Percentiles rank a stretch among this genome's conserved stretches.
Evolutionary conservation across 2,797 vertebrate genomes (phyloP).

Genomic region (Sarcoramphus papa): DNA sequence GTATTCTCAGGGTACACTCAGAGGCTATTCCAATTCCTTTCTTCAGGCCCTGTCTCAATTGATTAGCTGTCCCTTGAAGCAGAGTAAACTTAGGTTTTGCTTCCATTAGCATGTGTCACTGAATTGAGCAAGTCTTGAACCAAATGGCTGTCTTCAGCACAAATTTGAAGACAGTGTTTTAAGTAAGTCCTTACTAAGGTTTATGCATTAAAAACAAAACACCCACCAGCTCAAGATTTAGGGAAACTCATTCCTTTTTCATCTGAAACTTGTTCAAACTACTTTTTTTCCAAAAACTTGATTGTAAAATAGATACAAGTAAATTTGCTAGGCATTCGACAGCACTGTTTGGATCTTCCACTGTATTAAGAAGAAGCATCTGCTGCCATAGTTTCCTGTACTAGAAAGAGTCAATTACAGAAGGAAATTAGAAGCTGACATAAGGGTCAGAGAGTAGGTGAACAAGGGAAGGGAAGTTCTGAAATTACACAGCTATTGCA

Average conservation of each 20-base stretch:
- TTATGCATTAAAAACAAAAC: neutral
- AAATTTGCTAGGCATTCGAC: neutral
- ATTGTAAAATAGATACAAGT: neutral
- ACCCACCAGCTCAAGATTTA: neutral
- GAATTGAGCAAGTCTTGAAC: neutral
- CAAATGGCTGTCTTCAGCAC: neutral
- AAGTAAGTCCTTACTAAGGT: neutral
- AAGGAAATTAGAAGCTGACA: constrained; percentile 36
- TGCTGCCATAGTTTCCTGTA: neutral
- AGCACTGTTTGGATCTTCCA: neutral
- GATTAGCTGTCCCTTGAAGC: neutral
- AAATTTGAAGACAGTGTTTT: neutral
- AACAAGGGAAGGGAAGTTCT: neutral
- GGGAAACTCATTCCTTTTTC: neutral
- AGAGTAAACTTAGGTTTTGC: neutral
- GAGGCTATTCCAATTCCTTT: neutral
- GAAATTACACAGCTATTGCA: constrained; percentile 16
- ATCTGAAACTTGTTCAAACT: neutral
- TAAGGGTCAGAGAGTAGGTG: constrained; percentile 2
- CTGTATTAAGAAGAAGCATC: neutral
- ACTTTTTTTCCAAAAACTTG: neutral
- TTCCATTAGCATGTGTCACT: neutral
- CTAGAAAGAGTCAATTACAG: constrained; percentile 12
- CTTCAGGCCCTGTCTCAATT: neutral
- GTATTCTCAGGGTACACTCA: neutral